Base-by-base conservation (phyloP, 2,113 vertebrate genomes). In the Semicossyphus pulcher region DNA sequence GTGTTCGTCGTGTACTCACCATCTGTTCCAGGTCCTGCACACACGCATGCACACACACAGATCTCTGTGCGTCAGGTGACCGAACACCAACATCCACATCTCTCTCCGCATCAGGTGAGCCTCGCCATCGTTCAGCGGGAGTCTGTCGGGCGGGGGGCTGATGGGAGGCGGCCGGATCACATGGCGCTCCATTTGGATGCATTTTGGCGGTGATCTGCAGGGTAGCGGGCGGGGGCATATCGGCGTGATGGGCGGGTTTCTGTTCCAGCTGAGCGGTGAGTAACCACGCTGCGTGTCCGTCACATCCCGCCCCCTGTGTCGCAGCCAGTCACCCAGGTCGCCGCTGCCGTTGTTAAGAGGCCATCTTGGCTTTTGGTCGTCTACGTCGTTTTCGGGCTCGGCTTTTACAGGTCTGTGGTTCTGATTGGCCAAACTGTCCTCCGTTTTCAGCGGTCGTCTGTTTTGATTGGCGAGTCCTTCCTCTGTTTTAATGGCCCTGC, bases 1-100 rank as follows among this genome's bases (percentile, higher is more conserved):
- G 9, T 7, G 29, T 20, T 61, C 15, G 18, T 18, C 7, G n/a
- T 3, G 52, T 74, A 80, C 96, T 95, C 93, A 98, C 97, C 97
- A 99, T 94, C 97, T 94, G 94, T 98, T 99, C 97, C 97, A 99
- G 76, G 97, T 98, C 93, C 95, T 94, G 94, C 97, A 99, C 88
- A 99, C 96, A 60, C 95, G 95, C 97, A 98, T 99, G 92, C 97
- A 98, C 73, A 98, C 93, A 60, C 97, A 98, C 49, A 99, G 95
- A 76, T 98, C 97, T 37, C 91, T 92, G 95, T 96, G 96, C 76
- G 93, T 93, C 89, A 99, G 95, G 93, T 96, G 95, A 83, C 95
- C 83, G 93, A 99, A 99, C 68, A 98, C 96, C 47, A 92, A 92
- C 97, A 98, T 97, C 97, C 97, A 99, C 80, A 94, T 94, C 92